A percentile compares a stretch with the other conserved stretches of the same genome.
Conservation (phyloP, 2,113 vertebrate species). For the Trematocara zebra region DNA sequence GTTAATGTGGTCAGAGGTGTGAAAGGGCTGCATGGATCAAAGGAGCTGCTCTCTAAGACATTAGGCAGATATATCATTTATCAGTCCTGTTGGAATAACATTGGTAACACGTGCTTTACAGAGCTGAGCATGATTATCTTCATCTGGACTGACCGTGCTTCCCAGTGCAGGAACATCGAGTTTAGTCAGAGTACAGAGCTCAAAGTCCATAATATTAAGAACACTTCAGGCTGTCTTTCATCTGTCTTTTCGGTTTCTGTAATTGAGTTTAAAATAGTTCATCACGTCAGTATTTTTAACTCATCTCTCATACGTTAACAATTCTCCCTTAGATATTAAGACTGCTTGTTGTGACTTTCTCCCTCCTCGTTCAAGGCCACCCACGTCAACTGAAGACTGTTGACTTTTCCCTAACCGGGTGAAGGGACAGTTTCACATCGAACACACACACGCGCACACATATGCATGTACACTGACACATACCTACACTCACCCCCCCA, state of each 20-base stretch:
- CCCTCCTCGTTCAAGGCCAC: background rate
- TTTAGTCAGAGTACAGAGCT: background rate
- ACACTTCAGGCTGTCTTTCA: background rate
- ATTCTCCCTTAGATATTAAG: background rate
- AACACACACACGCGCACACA: background rate
- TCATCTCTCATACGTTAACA: background rate
- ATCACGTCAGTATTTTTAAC: background rate
- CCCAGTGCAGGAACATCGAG: background rate
- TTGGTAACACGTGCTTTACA: background rate
- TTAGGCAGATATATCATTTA: background rate
- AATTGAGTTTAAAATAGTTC: background rate
- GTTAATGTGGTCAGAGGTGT: background rate
- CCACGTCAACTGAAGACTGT: background rate
- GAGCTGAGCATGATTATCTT: background rate
- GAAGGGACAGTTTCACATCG: background rate
- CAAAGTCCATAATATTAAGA: background rate
- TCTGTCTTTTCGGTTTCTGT: background rate
- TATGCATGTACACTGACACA: background rate
- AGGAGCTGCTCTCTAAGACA: background rate
- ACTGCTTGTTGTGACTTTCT: background rate
- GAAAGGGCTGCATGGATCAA: background rate
- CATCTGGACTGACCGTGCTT: background rate
- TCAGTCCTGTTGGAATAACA: background rate
- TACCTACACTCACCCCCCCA: background rate
- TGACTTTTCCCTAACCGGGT: background rate